Evolutionary conservation across 2,888 invertebrate genomes (phyloP), one percentile per base, ranked within the genome.

Genomic region (Drosophila rellima): DNA sequence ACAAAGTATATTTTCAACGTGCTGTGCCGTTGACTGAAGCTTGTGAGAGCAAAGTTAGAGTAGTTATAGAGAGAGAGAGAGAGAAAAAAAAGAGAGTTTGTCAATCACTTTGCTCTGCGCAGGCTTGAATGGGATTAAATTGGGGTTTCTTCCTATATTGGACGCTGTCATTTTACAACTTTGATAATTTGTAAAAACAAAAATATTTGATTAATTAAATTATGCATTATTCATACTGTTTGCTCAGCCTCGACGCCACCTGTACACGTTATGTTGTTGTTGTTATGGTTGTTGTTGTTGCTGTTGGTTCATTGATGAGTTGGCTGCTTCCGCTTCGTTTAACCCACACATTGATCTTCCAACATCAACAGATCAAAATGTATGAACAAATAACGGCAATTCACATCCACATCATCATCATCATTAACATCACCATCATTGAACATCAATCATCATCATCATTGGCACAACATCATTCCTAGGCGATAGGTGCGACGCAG

Each of bases 201-300:
- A 67, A 85, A 80, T 79, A 89, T 83, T 90, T 70, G 78, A 73
- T 84, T 82, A 84, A 87, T 82, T 87, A 84, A 84, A 88, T 89
- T 90, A 91, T 90, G 89, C 67, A 87, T 90, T 84, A 90, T 91
- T 91, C 91, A 91, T 91, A 91, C 91, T 91, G 91, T 91, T 91
- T 91, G 84, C 84, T 90, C 84, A 80, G 85, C 80, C 83, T 78
- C 86, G 84, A 67, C 70, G 87, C 82, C 80, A 84, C 82, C 76
- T 74, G 73, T 66, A 80, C 71, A 77, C 73, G 81, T 59, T 60
- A 57, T 65, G 72, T 57, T 68, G 67, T 57, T 65, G 63, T 61
- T 73, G 66, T 54, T 56, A 59, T 57, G 66, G 72, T 51, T 60
- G 66, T 64, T 63, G 64, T 56, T 70, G 71, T 35, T 60, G 66